These are phyloP conservation scores for Aphelinus atriplicis DNA, from an alignment of 1,140 invertebrate species.

Conservation along the genomic window DNA sequence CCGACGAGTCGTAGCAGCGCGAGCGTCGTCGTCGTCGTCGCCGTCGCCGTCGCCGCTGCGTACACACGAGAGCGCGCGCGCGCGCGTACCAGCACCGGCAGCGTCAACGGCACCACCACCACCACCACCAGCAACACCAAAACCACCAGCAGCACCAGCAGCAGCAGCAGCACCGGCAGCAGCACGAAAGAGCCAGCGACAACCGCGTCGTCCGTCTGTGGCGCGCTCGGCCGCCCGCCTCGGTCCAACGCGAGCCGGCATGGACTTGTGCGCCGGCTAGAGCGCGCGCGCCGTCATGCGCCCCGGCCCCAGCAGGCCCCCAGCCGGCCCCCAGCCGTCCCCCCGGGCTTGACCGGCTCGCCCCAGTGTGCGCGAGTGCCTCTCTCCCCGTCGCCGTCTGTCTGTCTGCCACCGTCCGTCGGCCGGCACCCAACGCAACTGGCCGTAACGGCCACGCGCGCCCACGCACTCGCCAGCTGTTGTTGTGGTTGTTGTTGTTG, in stretches of 20 bases:
- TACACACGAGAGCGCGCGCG: background rate
- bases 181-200: too few relatives aligned
- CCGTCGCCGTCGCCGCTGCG: background rate
- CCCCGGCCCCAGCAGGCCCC: too few relatives aligned
- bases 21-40: background rate
- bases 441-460: background rate
- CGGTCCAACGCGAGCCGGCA: slow-evolving; percentile 35
- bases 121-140: too few relatives aligned
- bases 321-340: too few relatives aligned
- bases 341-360: slow-evolving; percentile 36
- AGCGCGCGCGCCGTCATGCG: slow-evolving; percentile 14
- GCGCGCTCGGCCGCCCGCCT: background rate
- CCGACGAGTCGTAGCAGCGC: background rate
- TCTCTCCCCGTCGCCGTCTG: too few relatives aligned
- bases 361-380: slow-evolving; percentile 41
- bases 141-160: too few relatives aligned
- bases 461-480: background rate
- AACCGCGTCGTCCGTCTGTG: too few relatives aligned
- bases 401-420: too few relatives aligned
- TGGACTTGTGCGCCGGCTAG: slow-evolving; percentile 1
- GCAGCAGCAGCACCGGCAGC: too few relatives aligned
- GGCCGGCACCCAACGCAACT: too few relatives aligned
- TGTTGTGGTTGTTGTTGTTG: too few relatives aligned
- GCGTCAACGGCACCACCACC: slow-evolving; percentile 16
- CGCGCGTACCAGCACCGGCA: background rate